Base-by-base conservation (phyloP, 2,113 vertebrate species). In the Corydoras maculifer region DNA sequence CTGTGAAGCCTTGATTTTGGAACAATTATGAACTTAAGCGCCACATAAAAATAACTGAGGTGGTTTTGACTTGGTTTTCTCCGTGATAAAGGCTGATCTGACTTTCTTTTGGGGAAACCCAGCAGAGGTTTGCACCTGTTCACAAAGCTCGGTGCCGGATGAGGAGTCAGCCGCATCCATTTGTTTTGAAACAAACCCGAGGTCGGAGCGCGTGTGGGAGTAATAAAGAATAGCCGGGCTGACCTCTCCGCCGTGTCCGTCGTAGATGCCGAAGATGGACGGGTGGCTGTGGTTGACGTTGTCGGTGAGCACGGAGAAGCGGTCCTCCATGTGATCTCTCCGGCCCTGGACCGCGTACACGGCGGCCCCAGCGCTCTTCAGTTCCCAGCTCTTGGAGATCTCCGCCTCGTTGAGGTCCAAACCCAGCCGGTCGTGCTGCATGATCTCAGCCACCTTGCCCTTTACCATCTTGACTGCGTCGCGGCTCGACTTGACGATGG, bases 261-360 rank as follows among this genome's bases (percentile, higher is more conserved):
- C 97, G 84, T 98, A 99, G 82, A 99, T 89, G 69, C 95, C 95
- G 81, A 97, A 99, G 84, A 99, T 97, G 76, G 94, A 93, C 2
- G 96, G 96, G 76, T 97, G 97, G 65, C 88, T 96, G 90, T 91
- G 94, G 93, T 98, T 97, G 82, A 92, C 88, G 65, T 92, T 73
- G 86, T 98, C 97, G 0, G 92, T 90, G 62, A 97, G 92, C 55
- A 98, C 93, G 79, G 96, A 87, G 75, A 96, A 98, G 76, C 97
- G 85, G 89, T 99, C 97, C 85, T 99, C 96, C 97, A 98, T 98
- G 89, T 98, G 96, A 70, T 98, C 95, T 65, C 97, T 84, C 73
- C 95, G 91, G 86, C 96, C 97, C 86, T 99, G 97, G 88, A 98
- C 95, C 80, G 97, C 97, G 79, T 94, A 99, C 75, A 98, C 96